These are phyloP conservation scores for Addax nasomaculatus DNA, from an alignment of 2,113 vertebrate species.

Conservation along the genomic window DNA sequence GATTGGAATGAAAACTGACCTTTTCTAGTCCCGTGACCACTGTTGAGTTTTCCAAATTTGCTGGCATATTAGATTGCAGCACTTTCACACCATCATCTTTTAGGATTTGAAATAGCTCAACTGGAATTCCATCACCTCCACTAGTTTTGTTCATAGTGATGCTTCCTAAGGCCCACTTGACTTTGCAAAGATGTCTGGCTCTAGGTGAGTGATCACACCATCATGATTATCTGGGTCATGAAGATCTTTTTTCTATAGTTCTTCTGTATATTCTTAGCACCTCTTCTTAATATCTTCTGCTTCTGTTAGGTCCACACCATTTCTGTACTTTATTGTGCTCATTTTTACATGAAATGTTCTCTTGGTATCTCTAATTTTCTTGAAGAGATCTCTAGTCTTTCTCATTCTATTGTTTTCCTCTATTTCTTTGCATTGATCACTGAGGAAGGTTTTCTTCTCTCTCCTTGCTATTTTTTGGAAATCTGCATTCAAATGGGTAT, in stretches of 20 bases:
- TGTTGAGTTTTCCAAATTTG: neutral
- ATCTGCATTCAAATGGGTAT: neutral
- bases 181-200: neutral
- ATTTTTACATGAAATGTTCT: neutral
- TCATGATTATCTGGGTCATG: rapidly evolving
- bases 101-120: neutral
- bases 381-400: neutral
- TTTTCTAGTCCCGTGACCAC: neutral
- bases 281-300: neutral
- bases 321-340: neutral
- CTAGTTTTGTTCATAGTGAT: neutral
- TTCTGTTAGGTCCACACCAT: neutral
- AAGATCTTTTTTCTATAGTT: neutral
- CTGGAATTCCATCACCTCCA: neutral
- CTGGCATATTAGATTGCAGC: neutral
- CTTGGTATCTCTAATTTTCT: neutral
- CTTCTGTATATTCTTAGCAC: neutral
- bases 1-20: neutral
- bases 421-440: neutral
- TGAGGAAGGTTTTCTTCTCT: neutral
- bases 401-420: neutral
- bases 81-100: neutral
- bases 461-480: neutral
- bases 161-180: neutral
- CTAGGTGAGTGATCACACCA: neutral